Conservation (phyloP, 1,140 invertebrate genomes). For the Pseudachorutes palmiensis region DNA sequence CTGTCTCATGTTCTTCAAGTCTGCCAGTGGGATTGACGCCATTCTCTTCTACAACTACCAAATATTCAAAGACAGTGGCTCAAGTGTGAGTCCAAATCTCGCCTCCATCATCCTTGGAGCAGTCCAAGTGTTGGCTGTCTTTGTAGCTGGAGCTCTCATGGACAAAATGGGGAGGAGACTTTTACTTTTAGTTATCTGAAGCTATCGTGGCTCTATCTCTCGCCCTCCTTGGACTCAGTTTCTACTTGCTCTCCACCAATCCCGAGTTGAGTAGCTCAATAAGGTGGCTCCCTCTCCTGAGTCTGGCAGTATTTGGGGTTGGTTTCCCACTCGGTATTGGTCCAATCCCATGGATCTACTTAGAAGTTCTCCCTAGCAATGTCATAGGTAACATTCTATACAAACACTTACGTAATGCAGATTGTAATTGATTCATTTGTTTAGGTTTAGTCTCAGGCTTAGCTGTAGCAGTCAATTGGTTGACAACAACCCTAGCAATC, state of each 20-base stretch:
- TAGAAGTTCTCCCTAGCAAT: not conserved
- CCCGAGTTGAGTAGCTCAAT: constrained; percentile 17
- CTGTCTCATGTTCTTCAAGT: constrained; percentile 70
- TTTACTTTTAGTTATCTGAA: constrained; percentile 58
- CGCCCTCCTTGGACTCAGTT: constrained; percentile 36
- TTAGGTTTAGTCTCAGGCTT: not conserved
- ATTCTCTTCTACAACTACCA: constrained; percentile 48
- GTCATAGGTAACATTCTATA: not conserved
- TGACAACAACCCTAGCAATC: constrained; percentile 62
- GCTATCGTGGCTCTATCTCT: constrained; percentile 50
- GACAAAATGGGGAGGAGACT: constrained; percentile 65
- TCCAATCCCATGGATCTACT: not conserved
- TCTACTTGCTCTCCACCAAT: constrained; percentile 38
- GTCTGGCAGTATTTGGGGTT: not conserved
- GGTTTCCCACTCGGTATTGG: not conserved
- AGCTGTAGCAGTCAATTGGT: not conserved
- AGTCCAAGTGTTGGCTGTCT: constrained; percentile 65
- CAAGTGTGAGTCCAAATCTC: constrained; percentile 47
- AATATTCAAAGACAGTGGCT: constrained; percentile 44
- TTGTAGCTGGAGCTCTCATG: constrained; percentile 60
- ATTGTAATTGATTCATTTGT: too few species aligned
- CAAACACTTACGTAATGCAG: too few species aligned
- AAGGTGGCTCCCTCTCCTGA: not conserved
- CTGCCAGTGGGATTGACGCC: constrained; percentile 20
- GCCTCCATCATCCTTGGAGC: constrained; percentile 66